Base-by-base conservation (phyloP, 2,888 invertebrate genomes). In the Tetramorium bicarinatum region DNA sequence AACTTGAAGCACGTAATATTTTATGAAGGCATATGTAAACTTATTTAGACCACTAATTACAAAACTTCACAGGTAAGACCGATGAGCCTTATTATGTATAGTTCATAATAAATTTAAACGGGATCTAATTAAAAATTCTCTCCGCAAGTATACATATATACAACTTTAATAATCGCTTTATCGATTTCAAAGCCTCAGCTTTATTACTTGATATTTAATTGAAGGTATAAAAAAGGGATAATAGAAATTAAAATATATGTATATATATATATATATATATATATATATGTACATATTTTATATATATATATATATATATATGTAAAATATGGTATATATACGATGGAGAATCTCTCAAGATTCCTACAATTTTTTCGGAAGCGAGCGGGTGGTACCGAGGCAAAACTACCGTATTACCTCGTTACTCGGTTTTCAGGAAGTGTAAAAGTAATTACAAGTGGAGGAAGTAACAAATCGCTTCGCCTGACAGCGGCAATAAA, bases 401-500 rank as follows among this genome's bases (percentile, higher is more conserved):
- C 64, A 38, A 85, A 84, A 79, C 88, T 86, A 82, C 83, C 11
- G 34, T 59, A 89, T 89, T 88, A 89, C 85, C 85, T 86, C 86
- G 89, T 90, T 90, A 87, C 85, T 83, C 83, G 76, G 75, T 84
- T 86, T 87, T 66, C 83, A 85, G 83, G 85, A 72, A 88, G 87
- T 89, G 84, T 82, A 88, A 84, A 91, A 91, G 89, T 92, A 92
- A 91, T 92, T 92, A 92, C 90, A 84, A 90, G 87, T 72, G 85
- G 69, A 85, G 90, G 88, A 86, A 87, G 91, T 90, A 93, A 92
- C 93, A 92, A 93, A 93, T 92, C 90, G 91, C 89, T 91, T 87
- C 87, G 79, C 87, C 84, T 87, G 91, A 92, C 92, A 91, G 88
- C 88, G 86, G 92, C 90, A 92, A 92, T 93, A 92, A 93, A 93